Evolutionary conservation across 1,140 invertebrate species (phyloP).

Genomic region (Sycophaga agraensis): DNA sequence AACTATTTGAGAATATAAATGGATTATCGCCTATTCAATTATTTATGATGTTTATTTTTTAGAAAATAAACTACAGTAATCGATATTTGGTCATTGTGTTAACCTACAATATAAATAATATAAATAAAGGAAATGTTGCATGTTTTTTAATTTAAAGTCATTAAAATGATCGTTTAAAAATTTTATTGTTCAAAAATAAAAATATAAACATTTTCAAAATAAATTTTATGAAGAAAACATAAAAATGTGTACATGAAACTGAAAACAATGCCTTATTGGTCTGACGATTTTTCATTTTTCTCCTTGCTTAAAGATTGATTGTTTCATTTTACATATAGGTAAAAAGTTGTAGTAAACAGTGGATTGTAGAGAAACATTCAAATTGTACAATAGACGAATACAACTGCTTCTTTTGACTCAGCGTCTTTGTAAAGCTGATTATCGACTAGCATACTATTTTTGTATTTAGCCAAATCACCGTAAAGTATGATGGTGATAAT

Average conservation of each 20-base stretch:
- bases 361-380: slow-evolving; percentile 2
- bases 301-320: neutral
- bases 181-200: slow-evolving; percentile 27
- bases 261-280: slow-evolving; percentile 10
- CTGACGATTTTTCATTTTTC: slow-evolving; percentile 2
- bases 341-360: slow-evolving; percentile 5
- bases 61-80: neutral
- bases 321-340: slow-evolving; percentile 6
- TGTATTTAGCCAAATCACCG: neutral
- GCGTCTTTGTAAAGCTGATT: neutral
- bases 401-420: neutral
- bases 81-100: neutral
- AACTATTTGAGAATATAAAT: slow-evolving; percentile 5
- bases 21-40: neutral
- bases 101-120: neutral
- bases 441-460: neutral
- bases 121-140: neutral
- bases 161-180: slow-evolving; percentile 11
- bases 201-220: slow-evolving; percentile 21
- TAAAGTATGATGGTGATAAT: too few relatives aligned
- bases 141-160: slow-evolving; percentile 14
- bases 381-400: slow-evolving; percentile 18
- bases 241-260: slow-evolving; percentile 1
- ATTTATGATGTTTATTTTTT: neutral
- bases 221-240: slow-evolving; percentile 14